Conservation (phyloP, 2,113 vertebrate species). For the Solea senegalensis region DNA sequence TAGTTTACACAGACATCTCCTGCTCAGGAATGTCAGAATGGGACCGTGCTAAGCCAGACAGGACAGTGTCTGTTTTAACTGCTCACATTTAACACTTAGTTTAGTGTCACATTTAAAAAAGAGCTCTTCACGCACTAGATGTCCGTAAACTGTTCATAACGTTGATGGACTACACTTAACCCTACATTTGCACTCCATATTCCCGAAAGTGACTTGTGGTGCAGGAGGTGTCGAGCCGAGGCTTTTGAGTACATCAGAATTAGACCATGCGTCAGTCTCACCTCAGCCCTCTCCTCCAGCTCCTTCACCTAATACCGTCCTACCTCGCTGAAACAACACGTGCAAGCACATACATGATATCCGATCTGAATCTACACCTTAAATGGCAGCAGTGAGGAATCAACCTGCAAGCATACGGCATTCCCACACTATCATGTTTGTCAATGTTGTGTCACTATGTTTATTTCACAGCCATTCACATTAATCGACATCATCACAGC, state of each 20-base stretch:
- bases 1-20: constrained; percentile 29
- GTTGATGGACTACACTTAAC: constrained; percentile 29
- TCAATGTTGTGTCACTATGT: constrained; percentile 29
- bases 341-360: constrained; percentile 70
- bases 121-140: constrained; percentile 10
- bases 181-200: constrained; percentile 9
- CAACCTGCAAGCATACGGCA: constrained; percentile 11
- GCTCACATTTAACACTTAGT: constrained; percentile 44
- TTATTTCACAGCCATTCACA: constrained; percentile 24
- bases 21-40: constrained; percentile 6
- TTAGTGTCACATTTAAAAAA: constrained; percentile 28
- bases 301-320: constrained; percentile 39
- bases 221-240: constrained; percentile 2
- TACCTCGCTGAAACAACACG: constrained; percentile 46
- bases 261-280: constrained; percentile 69
- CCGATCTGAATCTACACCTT: constrained; percentile 59
- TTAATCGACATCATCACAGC: constrained; percentile 38
- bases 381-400: constrained; percentile 38
- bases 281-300: constrained; percentile 40
- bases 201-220: constrained; percentile 2
- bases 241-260: constrained; percentile 58
- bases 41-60: constrained; percentile 17
- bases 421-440: constrained; percentile 45
- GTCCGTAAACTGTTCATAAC: constrained; percentile 21
- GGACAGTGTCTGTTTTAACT: constrained; percentile 30